These are phyloP conservation scores for Drosophila biarmipes DNA, from an alignment of 1,140 invertebrate genomes.

Conservation along the genomic window DNA sequence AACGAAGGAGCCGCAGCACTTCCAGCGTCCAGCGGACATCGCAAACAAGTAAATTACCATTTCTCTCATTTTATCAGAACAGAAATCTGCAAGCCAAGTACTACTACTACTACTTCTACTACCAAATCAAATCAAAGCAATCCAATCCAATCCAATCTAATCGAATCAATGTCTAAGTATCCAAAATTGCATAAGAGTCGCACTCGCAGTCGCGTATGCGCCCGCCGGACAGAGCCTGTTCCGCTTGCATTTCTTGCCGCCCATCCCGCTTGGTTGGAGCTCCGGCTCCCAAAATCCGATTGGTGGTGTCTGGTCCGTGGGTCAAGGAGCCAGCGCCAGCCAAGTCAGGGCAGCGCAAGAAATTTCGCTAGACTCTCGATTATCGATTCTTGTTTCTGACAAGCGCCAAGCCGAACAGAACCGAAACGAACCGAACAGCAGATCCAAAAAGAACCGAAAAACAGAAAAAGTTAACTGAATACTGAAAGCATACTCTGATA, in stretches of 20 bases:
- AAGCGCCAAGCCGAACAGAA: constrained; percentile 6
- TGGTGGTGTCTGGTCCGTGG: too few relatives aligned
- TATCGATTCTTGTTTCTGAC: constrained; percentile 12
- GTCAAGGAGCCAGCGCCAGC: constrained; percentile 29
- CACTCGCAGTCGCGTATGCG: constrained; percentile 8
- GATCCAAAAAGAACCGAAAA: constrained; percentile 6
- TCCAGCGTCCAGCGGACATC: constrained; percentile 49
- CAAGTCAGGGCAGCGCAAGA: constrained; percentile 18
- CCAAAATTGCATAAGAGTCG: constrained; percentile 67
- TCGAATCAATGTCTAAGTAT: constrained; percentile 27
- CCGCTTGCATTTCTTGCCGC: constrained; percentile 13
- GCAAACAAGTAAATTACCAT: constrained; percentile 79
- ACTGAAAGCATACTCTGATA: constrained; percentile 34
- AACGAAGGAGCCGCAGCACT: constrained; percentile 6
- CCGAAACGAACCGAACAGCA: constrained; percentile 14
- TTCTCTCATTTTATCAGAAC: constrained; percentile 58
- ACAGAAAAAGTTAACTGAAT: constrained; percentile 10
- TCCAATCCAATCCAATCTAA: constrained; percentile 17
- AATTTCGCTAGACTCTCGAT: constrained; percentile 26
- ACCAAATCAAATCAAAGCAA: constrained; percentile 36
- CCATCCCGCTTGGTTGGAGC: constrained; percentile 22
- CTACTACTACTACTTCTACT: constrained; percentile 7
- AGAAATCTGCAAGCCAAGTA: constrained; percentile 33
- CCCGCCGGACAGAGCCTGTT: neutral
- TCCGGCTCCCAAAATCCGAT: neutral